Base-by-base conservation (phyloP, 2,113 vertebrate species). In the Leucoraja erinaceus region DNA sequence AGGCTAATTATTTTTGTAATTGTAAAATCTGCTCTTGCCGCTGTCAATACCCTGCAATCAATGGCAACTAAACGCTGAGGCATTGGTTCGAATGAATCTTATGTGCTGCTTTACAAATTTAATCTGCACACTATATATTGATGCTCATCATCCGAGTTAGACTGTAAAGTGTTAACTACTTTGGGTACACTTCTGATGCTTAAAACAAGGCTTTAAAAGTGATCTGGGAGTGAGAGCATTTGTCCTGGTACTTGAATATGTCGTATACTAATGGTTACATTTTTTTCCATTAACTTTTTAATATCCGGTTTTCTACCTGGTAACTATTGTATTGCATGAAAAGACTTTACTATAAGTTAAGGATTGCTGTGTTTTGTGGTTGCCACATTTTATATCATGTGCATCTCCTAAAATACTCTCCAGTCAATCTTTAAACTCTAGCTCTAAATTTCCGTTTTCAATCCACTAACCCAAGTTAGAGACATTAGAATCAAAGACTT, bases 171-270 rank as follows among this genome's bases (percentile, higher is more conserved):
- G 84, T 88, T 88, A 88, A 66, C 12, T 54, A 74, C 9, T 54
- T 47, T 70, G 66, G 68, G 33, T 91, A 72, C 38, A 72, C 59
- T 72, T 33, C 20, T 22, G 22, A 72, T 47, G 28, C 72, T 25
- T 91, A 91, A 74, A 70, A 47, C 68, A 91, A 91, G 33, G 90
- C 90, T 91, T 91, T 33, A 91, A 91, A 91, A 91, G 90, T 91
- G 90, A 72, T 68, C 90, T 91, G 90, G 66, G 90, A 91, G 90
- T 91, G 90, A 68, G 66, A 91, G 90, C 68, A 31, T 91, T 91
- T 91, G 90, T 91, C 90, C 66, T 91, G 90, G 90, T 91, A 74
- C 68, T 68, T 91, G 31, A 54, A 72, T 72, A 47, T 91, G 38
- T 91, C 72, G 90, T 72, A 70, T 91, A 28, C 66, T 91, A 74